Evolutionary conservation across 2,113 vertebrate genomes (phyloP).

Genomic region (Mungos mungo): DNA sequence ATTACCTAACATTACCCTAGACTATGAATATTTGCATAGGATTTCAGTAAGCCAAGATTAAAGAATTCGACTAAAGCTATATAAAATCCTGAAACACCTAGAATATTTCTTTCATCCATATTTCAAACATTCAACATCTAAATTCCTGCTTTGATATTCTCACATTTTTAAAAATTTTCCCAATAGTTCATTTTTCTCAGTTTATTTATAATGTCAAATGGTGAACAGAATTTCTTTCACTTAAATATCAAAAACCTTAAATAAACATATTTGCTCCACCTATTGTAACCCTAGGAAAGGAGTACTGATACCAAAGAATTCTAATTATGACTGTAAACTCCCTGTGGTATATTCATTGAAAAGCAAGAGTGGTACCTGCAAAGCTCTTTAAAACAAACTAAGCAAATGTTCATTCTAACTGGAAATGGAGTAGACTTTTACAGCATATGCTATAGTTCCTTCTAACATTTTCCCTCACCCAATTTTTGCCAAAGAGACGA

Average conservation of each 20-base stretch:
- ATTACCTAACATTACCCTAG: neutral
- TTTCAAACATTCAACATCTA: neutral
- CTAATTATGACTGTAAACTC: neutral
- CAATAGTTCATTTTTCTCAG: neutral
- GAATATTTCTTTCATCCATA: neutral
- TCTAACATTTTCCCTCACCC: neutral
- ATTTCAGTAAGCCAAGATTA: neutral
- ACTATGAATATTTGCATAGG: neutral
- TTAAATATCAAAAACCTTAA: constrained; percentile 12
- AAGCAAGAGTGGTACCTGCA: neutral
- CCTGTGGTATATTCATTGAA: neutral
- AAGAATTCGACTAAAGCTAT: neutral
- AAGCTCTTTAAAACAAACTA: no score
- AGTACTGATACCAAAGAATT: neutral
- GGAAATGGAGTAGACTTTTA: neutral
- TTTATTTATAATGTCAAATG: constrained; percentile 24
- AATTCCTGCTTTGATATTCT: constrained; percentile 18
- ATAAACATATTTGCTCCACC: neutral
- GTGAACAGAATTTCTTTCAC: neutral
- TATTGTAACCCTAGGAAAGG: neutral
- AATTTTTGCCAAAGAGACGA: neutral
- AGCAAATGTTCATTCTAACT: neutral
- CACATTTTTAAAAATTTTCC: neutral
- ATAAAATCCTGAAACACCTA: neutral
- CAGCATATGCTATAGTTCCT: neutral